Evolutionary conservation across 2,888 invertebrate species (phyloP).

Genomic region (Drosophila setosimentum): DNA sequence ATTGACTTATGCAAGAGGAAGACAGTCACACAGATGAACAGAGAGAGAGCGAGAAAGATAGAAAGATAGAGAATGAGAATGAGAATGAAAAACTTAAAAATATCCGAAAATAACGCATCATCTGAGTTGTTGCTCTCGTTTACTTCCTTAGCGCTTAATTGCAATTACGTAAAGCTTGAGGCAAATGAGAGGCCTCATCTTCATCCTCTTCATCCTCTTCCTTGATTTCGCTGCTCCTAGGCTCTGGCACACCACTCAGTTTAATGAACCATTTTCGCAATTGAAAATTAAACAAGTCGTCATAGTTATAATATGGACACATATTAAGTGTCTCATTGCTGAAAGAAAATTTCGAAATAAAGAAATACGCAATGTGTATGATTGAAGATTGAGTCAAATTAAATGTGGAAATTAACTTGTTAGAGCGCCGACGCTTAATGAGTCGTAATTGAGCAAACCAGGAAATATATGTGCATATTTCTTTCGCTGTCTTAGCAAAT

Average conservation of each 20-base stretch:
- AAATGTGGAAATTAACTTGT: slow-evolving; percentile 69
- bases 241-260: slow-evolving; percentile 19
- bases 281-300: slow-evolving; percentile 66
- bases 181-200: slow-evolving; percentile 22
- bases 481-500: slow-evolving; percentile 7
- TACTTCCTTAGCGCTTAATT: slow-evolving; percentile 73
- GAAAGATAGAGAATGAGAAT: not conserved
- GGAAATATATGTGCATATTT: slow-evolving; percentile 21
- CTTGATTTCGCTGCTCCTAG: not conserved
- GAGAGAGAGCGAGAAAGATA: fast-evolving
- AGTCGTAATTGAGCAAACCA: slow-evolving; percentile 33
- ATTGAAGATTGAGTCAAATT: slow-evolving; percentile 64
- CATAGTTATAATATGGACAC: slow-evolving; percentile 63
- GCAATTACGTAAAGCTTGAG: slow-evolving; percentile 72
- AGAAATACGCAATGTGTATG: not conserved
- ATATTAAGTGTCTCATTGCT: slow-evolving; percentile 29
- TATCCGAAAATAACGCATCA: slow-evolving; percentile 23
- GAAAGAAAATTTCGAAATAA: not conserved
- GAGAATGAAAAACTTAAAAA: slow-evolving; percentile 11
- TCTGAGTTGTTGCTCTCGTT: slow-evolving; percentile 45
- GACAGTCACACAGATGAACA: not conserved
- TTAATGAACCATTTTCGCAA: slow-evolving; percentile 49
- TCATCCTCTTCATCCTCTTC: not conserved
- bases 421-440: slow-evolving; percentile 48
- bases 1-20: slow-evolving; percentile 53